Conservation (phyloP, 2,888 invertebrate genomes). For the Sympetrum striolatum region DNA sequence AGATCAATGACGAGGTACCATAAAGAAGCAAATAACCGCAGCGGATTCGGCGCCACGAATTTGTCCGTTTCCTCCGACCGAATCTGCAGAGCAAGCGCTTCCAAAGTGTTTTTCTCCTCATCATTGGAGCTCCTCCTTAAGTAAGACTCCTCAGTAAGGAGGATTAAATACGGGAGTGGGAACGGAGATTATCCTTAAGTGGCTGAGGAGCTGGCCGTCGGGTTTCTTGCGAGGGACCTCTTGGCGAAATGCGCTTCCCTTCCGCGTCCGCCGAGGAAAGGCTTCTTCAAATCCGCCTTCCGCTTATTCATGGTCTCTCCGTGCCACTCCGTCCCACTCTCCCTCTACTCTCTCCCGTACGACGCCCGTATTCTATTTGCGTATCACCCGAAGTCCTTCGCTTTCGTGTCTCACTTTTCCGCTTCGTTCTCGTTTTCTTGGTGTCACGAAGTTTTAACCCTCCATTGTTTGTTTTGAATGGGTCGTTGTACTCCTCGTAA, state of each 20-base stretch:
- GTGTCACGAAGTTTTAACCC: neutral
- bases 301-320: neutral
- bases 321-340: constrained; percentile 20
- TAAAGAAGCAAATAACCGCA: too few species aligned
- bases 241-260: neutral
- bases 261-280: neutral
- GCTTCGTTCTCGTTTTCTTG: neutral
- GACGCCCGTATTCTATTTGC: neutral
- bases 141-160: too few species aligned
- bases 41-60: too few species aligned
- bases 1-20: too few species aligned
- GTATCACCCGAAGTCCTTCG: neutral
- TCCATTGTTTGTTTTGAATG: constrained; percentile 15
- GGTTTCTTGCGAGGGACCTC: neutral
- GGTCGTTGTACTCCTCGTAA: neutral
- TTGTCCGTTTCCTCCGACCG: too few species aligned
- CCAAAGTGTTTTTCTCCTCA: too few species aligned
- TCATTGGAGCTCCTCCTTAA: too few species aligned
- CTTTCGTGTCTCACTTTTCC: neutral
- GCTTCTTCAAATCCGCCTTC: neutral
- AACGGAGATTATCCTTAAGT: too few species aligned
- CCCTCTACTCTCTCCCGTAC: constrained; percentile 10
- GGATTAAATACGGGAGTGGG: too few species aligned
- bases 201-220: neutral
- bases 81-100: too few species aligned